Conservation (phyloP, 2,888 invertebrate species). For the Andrena flavipes region DNA sequence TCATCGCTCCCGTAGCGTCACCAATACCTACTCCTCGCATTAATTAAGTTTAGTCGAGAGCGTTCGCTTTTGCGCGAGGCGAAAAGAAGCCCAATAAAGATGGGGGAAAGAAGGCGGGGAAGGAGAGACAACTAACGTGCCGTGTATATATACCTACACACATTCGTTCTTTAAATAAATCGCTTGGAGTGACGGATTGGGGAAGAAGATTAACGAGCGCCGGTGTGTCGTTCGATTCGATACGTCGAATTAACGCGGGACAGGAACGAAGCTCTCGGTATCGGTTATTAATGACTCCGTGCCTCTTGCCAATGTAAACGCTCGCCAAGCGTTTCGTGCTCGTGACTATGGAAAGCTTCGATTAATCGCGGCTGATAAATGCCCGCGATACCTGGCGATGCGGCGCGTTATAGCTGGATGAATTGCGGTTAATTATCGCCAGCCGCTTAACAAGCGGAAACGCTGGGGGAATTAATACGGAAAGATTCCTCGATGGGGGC, state of each 20-base stretch:
- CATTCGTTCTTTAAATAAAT: conserved; percentile 70
- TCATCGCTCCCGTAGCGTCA: conserved; percentile 5
- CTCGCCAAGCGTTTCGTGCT: conserved; percentile 49
- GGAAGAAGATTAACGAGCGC: conserved; percentile 76
- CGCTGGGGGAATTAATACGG: not conserved
- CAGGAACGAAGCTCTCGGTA: conserved; percentile 68
- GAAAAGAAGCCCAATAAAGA: conserved; percentile 49
- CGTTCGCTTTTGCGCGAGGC: conserved; percentile 47
- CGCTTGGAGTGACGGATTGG: conserved; percentile 67
- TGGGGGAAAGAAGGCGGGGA: conserved; percentile 10
- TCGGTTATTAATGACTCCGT: conserved; percentile 78
- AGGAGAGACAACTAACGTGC: conserved; percentile 25
- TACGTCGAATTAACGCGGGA: conserved; percentile 78
- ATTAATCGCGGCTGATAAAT: conserved; percentile 61
- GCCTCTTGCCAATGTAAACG: conserved; percentile 68
- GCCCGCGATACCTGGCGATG: conserved; percentile 43
- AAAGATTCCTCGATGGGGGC: not conserved
- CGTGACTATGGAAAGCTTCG: conserved; percentile 57
- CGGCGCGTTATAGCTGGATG: conserved; percentile 36
- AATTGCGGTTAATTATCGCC: conserved; percentile 58
- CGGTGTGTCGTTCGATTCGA: conserved; percentile 80
- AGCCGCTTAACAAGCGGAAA: conserved; percentile 26
- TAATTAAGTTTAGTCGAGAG: conserved; percentile 53
- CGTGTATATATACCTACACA: conserved; percentile 1
- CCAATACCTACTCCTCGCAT: conserved; percentile 36